A percentile compares a stretch with the other conserved stretches of the same genome.
Evolutionary conservation across 2,113 vertebrate genomes (phyloP).

Genomic region (Brienomyrus longianalis): DNA sequence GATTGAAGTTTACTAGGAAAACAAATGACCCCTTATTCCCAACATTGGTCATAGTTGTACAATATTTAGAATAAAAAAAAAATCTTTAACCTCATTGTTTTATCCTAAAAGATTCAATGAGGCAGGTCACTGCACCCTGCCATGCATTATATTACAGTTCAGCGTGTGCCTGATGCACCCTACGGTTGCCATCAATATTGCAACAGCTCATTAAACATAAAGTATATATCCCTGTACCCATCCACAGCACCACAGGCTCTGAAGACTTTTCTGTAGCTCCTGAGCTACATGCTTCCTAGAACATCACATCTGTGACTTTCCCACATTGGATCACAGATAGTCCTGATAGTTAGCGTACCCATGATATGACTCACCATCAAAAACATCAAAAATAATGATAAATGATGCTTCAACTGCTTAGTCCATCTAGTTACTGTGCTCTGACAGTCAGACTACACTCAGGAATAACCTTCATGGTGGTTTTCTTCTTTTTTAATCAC

Average conservation of each 20-base stretch:
- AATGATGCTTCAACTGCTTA: not conserved
- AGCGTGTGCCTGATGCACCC: not conserved
- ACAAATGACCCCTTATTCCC: not conserved
- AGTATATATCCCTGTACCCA: not conserved
- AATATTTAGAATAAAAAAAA: not conserved
- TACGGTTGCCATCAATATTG: not conserved
- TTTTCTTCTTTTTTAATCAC: not conserved
- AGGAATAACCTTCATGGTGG: not conserved
- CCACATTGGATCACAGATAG: not conserved
- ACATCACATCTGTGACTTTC: not conserved
- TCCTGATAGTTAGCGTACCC: not conserved
- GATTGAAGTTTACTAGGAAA: not conserved
- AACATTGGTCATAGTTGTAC: not conserved
- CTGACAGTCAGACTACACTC: not conserved
- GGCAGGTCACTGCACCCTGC: not conserved
- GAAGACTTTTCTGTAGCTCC: not conserved
- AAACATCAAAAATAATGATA: not conserved
- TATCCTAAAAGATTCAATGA: not conserved
- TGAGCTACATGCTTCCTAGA: not conserved
- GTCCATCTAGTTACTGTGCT: not conserved
- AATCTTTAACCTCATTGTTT: not conserved
- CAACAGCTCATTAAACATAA: not conserved
- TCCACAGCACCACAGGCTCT: not conserved
- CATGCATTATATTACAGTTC: not conserved
- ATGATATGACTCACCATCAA: not conserved